phyloP scores from a whole-genome alignment of 2,888 invertebrate species.

The Deladenus siricidicola region DNA sequence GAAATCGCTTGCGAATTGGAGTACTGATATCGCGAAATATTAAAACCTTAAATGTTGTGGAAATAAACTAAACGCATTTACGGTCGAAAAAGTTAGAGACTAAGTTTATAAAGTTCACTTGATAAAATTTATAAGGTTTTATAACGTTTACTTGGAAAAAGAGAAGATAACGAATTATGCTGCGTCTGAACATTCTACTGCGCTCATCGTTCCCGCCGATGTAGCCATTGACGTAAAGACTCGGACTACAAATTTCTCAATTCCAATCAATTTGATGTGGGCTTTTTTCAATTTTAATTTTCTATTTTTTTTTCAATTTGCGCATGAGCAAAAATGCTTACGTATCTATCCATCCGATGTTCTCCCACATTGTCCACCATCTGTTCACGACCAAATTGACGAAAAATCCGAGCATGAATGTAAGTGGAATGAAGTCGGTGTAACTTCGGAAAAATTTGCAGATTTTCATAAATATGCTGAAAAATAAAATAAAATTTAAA shows the following conservation, averaged over 20 bases:
- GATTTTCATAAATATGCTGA: background rate
- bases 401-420: slow-evolving; percentile 34
- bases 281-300: background rate
- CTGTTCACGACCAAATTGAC: slow-evolving; percentile 26
- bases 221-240: slow-evolving; percentile 1
- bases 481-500: background rate
- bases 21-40: slow-evolving; percentile 11
- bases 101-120: too few species aligned
- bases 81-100: too few species aligned
- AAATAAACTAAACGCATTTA: background rate
- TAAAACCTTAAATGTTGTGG: background rate
- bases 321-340: slow-evolving; percentile 15
- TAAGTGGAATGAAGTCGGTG: slow-evolving; percentile 26
- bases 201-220: slow-evolving; percentile 2
- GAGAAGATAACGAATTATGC: slow-evolving; percentile 13
- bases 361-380: slow-evolving; percentile 26
- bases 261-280: too few species aligned
- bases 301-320: too few species aligned
- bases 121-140: background rate
- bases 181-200: slow-evolving; percentile 12
- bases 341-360: slow-evolving; percentile 29
- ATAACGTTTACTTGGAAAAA: slow-evolving; percentile 9
- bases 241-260: too few species aligned
- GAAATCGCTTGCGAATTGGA: slow-evolving; percentile 14
- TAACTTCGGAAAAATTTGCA: slow-evolving; percentile 12